Base-by-base conservation (phyloP, 2,888 invertebrate species). In the Fabriciana adippe region DNA sequence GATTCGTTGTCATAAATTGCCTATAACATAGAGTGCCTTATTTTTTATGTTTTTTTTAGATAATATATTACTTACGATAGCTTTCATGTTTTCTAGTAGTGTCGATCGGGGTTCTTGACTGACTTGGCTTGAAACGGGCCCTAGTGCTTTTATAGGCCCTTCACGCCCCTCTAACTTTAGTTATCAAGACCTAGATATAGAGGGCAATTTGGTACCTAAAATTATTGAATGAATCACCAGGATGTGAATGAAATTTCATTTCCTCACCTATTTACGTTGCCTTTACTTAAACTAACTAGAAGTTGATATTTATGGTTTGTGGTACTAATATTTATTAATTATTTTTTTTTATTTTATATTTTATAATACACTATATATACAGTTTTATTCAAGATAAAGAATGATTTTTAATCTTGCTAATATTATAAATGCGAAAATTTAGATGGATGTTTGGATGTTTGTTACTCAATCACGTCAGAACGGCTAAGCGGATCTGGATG, bases 11-110 rank as follows among this genome's bases (percentile, higher is more conserved):
- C 8, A 8, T 41, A 41, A 41, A 41, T 41, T 11, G 11, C 2
- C 11, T 11, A 11, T 11, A 41, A 41, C 8, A 41, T 41, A 41
- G 11, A 8, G 26, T 26, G 26, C 26, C 18, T 18, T n/a, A n/a
- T n/a, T 31, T n/a, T 26, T 16, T 35, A 51, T 31, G 11, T 0
- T 11, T 41, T 11, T 47, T 57, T 26, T 31, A 59, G 0, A 2
- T n/a, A 47, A 21, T 26, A 41, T 50, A 64, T 41, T 64, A 81
- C 81, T 80, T 74, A 81, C 81, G 63, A 76, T 74, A 74, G 76
- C 72, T 78, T 81, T 81, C 81, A 81, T 81, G 64, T 74, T 75
- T 62, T 54, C 62, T 55, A 72, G 72, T 53, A 47, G 73, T 64
- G 73, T 70, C 60, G 67, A 67, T 64, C 68, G 69, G 70, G 71